Base-by-base conservation (phyloP, 1,140 invertebrate genomes). In the Mya arenaria region DNA sequence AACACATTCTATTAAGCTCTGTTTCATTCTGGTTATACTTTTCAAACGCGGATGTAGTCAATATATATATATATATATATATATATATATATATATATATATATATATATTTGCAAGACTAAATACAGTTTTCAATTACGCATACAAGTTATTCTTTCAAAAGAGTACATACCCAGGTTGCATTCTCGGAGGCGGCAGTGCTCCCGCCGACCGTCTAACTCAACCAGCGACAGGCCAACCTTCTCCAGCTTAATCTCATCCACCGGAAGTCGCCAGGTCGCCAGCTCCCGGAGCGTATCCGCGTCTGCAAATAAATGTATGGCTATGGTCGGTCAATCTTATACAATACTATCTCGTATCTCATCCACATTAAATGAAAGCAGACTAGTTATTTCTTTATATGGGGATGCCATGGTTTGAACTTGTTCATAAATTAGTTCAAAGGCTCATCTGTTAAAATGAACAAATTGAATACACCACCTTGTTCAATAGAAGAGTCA, bases 151-250 rank as follows among this genome's bases (percentile, higher is more conserved):
- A n/a, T n/a, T n/a, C n/a, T n/a, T n/a, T n/a, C n/a, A n/a, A n/a
- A n/a, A n/a, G n/a, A n/a, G n/a, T n/a, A n/a, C n/a, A n/a, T 83
- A 90, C 97, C 97, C 56, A 98, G 92, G 90, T 97, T 98, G 89
- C 97, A 98, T 91, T 98, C 97, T 48, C 86, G 81, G 44, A 94
- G 87, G 52, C 96, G 94, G 89, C 97, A 98, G 0, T 92, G 89
- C 5, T 85, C 81, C 28, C 89, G 87, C 0, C 92, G 91, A 56
- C 94, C 94, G 23, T 93, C 93, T 3, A 93, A 82, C 19, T 82
- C 83, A 0, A 91, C 90, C 0, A 86, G 36, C 0, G 87, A 89
- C 4, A 66, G 41, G 4, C 92, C 92, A 19, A 93, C 91, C 32
- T 94, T 91, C 58, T 92, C 86, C 19, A 93, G 90, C 1, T 94